Evolutionary conservation across 1,140 invertebrate species (phyloP).

Genomic region (Saxidomus purpurata): DNA sequence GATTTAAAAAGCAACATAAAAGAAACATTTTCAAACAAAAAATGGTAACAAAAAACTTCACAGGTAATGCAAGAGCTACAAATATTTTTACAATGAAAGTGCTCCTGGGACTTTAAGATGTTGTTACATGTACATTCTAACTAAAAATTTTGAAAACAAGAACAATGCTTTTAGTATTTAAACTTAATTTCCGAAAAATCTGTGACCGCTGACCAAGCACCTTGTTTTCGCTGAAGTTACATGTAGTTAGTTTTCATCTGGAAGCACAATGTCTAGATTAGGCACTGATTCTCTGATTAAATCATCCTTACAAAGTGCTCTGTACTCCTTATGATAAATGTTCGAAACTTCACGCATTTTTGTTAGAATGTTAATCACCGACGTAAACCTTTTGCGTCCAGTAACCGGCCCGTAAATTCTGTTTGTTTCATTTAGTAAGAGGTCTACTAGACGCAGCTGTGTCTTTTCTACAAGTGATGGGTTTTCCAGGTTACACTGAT

Average conservation of each 20-base stretch:
- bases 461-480: slow-evolving; percentile 27
- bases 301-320: slow-evolving; percentile 42
- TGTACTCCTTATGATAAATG: slow-evolving; percentile 50
- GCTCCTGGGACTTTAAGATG: too few species aligned
- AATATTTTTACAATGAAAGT: too few species aligned
- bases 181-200: too few species aligned
- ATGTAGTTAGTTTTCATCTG: slow-evolving; percentile 39
- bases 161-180: too few species aligned
- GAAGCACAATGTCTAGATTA: slow-evolving; percentile 1
- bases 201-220: too few species aligned
- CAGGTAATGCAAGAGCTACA: too few species aligned
- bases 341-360: slow-evolving; percentile 31
- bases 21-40: too few species aligned
- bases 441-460: slow-evolving; percentile 30
- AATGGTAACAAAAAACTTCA: too few species aligned
- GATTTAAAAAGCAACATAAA: too few species aligned
- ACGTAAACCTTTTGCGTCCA: slow-evolving; percentile 25
- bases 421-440: neutral
- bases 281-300: slow-evolving; percentile 24
- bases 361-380: slow-evolving; percentile 34
- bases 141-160: too few species aligned
- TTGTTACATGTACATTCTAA: too few species aligned
- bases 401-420: neutral
- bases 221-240: too few species aligned
- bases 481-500: slow-evolving; percentile 51